phyloP scores from a whole-genome alignment of 2,797 vertebrate genomes.

The Pteronotus mesoamericanus region DNA sequence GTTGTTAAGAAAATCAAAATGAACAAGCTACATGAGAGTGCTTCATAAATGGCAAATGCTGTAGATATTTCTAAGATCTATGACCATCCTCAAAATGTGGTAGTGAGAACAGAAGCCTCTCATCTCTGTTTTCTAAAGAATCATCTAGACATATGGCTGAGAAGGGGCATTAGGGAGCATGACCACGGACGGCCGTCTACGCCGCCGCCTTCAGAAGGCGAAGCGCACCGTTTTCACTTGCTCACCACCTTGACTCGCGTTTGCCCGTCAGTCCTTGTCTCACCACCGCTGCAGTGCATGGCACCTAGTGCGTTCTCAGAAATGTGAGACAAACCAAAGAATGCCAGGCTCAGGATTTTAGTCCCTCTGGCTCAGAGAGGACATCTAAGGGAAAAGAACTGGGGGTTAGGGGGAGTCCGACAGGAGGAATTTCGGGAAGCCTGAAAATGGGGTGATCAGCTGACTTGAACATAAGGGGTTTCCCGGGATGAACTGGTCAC shows the following conservation, averaged over 20 bases:
- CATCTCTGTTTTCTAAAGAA: not conserved
- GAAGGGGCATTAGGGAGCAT: not conserved
- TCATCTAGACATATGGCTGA: not conserved
- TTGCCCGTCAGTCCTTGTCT: not conserved
- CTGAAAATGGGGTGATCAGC: not conserved
- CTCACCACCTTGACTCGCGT: not conserved
- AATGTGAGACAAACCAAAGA: not conserved
- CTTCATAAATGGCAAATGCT: not conserved
- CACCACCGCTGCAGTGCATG: rapidly evolving
- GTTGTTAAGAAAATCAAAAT: not conserved
- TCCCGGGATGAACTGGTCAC: not conserved
- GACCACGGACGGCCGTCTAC: not conserved
- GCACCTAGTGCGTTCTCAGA: not conserved
- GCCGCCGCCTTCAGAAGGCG: not conserved
- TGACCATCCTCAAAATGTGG: not conserved
- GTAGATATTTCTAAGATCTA: not conserved
- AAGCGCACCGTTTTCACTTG: rapidly evolving
- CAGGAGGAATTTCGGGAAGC: not conserved
- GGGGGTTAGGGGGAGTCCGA: not conserved
- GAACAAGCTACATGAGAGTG: not conserved
- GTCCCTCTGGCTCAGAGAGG: not conserved
- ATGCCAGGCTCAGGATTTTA: not conserved
- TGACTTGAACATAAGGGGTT: not conserved
- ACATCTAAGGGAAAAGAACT: not conserved
- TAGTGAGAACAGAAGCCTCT: not conserved